These are phyloP conservation scores for Paratilapia polleni DNA, from an alignment of 2,113 vertebrate genomes.

Conservation along the genomic window DNA sequence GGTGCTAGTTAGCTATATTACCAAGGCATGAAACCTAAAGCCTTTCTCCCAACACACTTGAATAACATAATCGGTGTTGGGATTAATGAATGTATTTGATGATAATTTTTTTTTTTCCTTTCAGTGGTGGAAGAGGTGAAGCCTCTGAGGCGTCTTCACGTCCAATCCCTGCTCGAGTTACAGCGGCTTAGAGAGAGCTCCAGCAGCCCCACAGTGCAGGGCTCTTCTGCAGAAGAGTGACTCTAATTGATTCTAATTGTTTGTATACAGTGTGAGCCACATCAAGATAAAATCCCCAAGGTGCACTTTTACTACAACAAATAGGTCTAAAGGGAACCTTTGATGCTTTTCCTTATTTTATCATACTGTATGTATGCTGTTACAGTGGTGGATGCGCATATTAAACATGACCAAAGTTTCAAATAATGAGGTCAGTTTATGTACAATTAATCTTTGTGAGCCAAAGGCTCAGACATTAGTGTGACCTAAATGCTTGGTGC, in stretches of 20 bases:
- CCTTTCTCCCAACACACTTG: too few species aligned
- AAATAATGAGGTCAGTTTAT: background rate
- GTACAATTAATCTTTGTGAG: background rate
- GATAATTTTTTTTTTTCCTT: background rate
- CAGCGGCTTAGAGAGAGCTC: slow-evolving; percentile 45
- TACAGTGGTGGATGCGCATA: background rate
- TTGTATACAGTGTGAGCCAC: background rate
- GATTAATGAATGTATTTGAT: background rate
- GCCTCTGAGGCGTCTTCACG: slow-evolving; percentile 76
- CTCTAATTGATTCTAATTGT: background rate
- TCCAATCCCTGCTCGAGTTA: slow-evolving; percentile 75
- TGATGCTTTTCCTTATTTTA: background rate
- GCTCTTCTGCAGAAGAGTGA: slow-evolving; percentile 25
- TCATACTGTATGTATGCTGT: background rate
- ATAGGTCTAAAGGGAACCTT: background rate
- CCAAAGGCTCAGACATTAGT: background rate
- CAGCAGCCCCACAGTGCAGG: background rate
- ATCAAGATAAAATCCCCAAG: background rate
- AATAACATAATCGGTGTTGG: background rate
- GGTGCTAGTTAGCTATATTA: slow-evolving; percentile 43
- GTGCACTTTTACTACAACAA: background rate
- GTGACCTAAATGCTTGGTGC: background rate
- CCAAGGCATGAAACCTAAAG: background rate
- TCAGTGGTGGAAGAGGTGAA: slow-evolving; percentile 81
- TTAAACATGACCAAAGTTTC: background rate